Conservation (phyloP, 2,888 invertebrate genomes). For the Gymnosoma rotundatum region DNA sequence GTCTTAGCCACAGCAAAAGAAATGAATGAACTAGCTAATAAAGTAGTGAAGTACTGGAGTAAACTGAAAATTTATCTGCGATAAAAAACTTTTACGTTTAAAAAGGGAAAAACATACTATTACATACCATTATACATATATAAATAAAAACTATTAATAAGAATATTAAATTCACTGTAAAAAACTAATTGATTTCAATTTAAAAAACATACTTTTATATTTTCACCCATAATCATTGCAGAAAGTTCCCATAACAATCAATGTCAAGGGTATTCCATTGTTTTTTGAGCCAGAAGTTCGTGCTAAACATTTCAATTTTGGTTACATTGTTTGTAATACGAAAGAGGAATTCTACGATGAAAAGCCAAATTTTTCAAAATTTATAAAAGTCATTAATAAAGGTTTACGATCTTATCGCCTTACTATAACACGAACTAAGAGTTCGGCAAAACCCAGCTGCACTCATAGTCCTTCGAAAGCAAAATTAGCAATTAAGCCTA, state of each 20-base stretch:
- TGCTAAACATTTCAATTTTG: slow-evolving; percentile 73
- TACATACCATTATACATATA: too few relatives aligned
- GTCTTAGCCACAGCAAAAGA: too few relatives aligned
- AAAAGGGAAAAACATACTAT: too few relatives aligned
- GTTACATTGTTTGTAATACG: slow-evolving; percentile 73
- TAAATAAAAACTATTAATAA: too few relatives aligned
- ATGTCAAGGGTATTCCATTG: slow-evolving; percentile 77
- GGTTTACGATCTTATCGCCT: slow-evolving; percentile 77
- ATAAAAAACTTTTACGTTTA: too few relatives aligned
- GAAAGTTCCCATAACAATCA: slow-evolving; percentile 76
- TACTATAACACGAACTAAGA: slow-evolving; percentile 72
- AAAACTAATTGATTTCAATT: too few relatives aligned
- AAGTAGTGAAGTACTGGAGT: too few relatives aligned
- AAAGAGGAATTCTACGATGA: slow-evolving; percentile 70
- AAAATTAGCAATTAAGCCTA: slow-evolving; percentile 75
- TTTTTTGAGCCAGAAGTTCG: slow-evolving; percentile 76
- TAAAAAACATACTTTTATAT: too few relatives aligned
- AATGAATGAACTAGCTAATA: too few relatives aligned
- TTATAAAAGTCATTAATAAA: slow-evolving; percentile 74
- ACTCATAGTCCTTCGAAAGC: slow-evolving; percentile 57
- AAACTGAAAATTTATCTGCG: too few relatives aligned
- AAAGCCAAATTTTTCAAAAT: slow-evolving; percentile 69
- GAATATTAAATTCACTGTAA: too few relatives aligned
- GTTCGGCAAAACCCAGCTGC: slow-evolving; percentile 59
- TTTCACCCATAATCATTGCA: slow-evolving; percentile 41